phyloP scores from a whole-genome alignment of 2,797 vertebrate genomes.

The Percopsis omiscomaycus region DNA sequence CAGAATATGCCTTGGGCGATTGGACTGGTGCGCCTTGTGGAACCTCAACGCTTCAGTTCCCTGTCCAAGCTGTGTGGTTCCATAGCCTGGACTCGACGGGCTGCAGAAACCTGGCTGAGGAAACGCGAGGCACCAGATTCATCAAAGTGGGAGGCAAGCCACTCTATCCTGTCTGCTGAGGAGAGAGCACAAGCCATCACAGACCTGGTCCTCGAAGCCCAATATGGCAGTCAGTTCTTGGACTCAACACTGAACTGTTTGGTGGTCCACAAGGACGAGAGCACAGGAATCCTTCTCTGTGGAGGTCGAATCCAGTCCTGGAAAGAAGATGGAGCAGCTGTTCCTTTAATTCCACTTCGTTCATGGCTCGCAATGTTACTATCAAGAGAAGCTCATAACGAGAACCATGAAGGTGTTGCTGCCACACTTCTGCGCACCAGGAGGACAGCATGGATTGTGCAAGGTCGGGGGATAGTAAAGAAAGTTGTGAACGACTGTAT shows the following conservation, averaged over 20 bases:
- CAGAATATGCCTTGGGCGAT: neutral
- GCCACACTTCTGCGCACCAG: constrained; percentile 8
- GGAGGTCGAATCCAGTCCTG: constrained; percentile 21
- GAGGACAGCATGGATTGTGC: constrained; percentile 22
- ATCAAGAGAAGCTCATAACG: constrained; percentile 10
- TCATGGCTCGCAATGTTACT: neutral
- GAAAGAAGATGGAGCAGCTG: constrained; percentile 10
- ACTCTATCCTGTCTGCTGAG: neutral
- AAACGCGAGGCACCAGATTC: neutral
- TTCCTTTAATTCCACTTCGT: constrained; percentile 7
- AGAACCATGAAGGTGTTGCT: constrained; percentile 13
- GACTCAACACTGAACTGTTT: constrained; percentile 8
- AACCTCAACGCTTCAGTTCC: neutral
- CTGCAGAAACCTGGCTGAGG: neutral
- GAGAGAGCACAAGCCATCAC: constrained; percentile 5
- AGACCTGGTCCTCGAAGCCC: constrained; percentile 9
- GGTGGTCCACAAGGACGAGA: constrained; percentile 2
- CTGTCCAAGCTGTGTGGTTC: constrained; percentile 8
- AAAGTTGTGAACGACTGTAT: constrained; percentile 17
- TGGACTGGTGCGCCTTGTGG: constrained; percentile 1
- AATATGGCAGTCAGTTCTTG: neutral
- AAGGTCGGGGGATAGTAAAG: constrained; percentile 22
- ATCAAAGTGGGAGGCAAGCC: constrained; percentile 9
- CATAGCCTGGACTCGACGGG: constrained; percentile 8
- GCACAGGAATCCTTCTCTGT: constrained; percentile 17